These are phyloP conservation scores for Martes flavigula DNA, from an alignment of 2,797 vertebrate species.

Conservation along the genomic window DNA sequence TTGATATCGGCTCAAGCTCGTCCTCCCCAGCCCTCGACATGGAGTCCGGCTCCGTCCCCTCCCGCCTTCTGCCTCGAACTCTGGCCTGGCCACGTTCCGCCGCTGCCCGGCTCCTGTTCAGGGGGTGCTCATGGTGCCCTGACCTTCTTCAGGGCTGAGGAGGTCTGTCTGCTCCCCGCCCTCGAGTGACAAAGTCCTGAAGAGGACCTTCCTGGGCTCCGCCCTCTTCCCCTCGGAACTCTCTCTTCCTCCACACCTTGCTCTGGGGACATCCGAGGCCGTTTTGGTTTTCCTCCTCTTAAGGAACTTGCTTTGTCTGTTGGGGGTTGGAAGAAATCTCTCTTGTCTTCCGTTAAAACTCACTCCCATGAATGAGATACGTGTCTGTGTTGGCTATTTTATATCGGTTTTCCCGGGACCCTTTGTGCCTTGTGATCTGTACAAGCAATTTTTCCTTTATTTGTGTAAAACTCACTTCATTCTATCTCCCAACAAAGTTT, in stretches of 20 bases:
- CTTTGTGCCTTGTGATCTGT: background rate
- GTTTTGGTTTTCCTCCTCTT: background rate
- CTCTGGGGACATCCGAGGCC: background rate
- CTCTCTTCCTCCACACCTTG: background rate
- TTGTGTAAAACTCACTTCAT: background rate
- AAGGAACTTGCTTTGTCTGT: background rate
- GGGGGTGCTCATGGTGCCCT: background rate
- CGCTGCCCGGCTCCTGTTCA: background rate
- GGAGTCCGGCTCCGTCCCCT: background rate
- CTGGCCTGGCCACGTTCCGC: background rate
- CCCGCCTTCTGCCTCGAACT: background rate
- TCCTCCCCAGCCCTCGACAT: background rate
- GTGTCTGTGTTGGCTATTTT: background rate
- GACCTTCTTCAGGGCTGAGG: no score
- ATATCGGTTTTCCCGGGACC: background rate
- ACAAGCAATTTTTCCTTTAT: background rate
- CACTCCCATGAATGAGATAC: background rate
- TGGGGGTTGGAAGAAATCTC: background rate
- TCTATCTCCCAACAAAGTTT: background rate
- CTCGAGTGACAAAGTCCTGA: background rate
- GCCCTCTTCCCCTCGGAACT: background rate
- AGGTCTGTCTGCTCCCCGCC: background rate
- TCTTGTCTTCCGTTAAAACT: background rate
- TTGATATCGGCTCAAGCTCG: background rate
- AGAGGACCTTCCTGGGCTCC: rapidly evolving